Evolutionary conservation across 1,140 invertebrate species (phyloP).

Genomic region (Bemisia tabaci): DNA sequence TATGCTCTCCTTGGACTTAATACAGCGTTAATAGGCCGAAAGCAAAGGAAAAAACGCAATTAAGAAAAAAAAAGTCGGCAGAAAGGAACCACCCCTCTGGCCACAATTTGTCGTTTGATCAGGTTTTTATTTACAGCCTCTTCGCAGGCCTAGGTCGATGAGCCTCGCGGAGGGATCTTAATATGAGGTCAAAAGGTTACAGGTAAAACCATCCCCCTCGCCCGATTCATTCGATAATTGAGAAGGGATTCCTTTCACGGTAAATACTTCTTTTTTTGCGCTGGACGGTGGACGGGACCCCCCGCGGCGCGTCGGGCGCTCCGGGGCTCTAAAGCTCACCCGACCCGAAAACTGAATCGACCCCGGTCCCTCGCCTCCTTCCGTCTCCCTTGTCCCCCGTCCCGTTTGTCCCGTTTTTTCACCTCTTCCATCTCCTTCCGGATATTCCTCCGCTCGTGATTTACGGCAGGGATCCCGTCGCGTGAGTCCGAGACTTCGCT

Average conservation of each 20-base stretch:
- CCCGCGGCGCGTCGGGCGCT: no score
- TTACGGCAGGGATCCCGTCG: no score
- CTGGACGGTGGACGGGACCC: neutral
- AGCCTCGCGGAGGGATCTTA: neutral
- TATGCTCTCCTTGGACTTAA: no score
- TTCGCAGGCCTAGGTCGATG: neutral
- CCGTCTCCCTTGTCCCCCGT: neutral
- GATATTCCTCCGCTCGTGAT: no score
- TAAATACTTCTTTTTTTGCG: neutral
- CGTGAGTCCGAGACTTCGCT: no score
- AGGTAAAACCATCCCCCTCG: neutral
- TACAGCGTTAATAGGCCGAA: no score
- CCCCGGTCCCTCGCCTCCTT: neutral
- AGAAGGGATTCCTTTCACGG: neutral
- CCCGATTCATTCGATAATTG: neutral
- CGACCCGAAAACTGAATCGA: no score
- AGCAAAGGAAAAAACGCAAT: neutral
- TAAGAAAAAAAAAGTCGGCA: neutral
- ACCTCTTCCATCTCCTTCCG: no score
- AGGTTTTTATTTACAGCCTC: neutral
- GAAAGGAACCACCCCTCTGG: neutral
- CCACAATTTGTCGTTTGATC: neutral
- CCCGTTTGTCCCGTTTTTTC: no score
- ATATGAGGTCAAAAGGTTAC: neutral
- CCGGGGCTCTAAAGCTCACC: neutral